These are phyloP conservation scores for Trypoxylon attenuatum DNA, from an alignment of 2,888 invertebrate genomes.

Conservation along the genomic window DNA sequence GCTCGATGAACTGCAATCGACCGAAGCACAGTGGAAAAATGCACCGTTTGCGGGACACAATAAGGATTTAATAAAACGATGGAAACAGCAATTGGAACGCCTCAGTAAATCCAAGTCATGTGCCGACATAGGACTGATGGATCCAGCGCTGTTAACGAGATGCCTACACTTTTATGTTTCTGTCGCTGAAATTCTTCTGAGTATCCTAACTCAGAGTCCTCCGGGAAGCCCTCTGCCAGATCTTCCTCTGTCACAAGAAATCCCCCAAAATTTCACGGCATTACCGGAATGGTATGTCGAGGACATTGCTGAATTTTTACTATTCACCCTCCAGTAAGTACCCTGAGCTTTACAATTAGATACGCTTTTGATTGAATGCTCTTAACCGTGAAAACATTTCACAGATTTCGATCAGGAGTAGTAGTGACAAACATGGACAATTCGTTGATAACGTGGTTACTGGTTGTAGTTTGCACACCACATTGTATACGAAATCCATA, in stretches of 20 bases:
- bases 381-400: slow-evolving; percentile 1
- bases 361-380: neutral
- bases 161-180: slow-evolving; percentile 92
- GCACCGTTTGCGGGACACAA: slow-evolving; percentile 86
- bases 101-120: slow-evolving; percentile 89
- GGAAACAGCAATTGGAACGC: slow-evolving; percentile 89
- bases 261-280: slow-evolving; percentile 88
- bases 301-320: slow-evolving; percentile 96
- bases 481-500: slow-evolving; percentile 97
- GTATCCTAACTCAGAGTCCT: slow-evolving; percentile 79
- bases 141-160: slow-evolving; percentile 87
- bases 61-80: slow-evolving; percentile 87
- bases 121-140: slow-evolving; percentile 92
- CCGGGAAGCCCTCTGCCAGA: slow-evolving; percentile 75
- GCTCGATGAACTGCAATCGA: slow-evolving; percentile 87
- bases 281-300: slow-evolving; percentile 98
- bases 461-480: slow-evolving; percentile 92
- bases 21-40: slow-evolving; percentile 89
- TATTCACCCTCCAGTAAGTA: slow-evolving; percentile 94
- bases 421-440: slow-evolving; percentile 87
- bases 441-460: slow-evolving; percentile 89
- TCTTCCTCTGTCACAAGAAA: slow-evolving; percentile 78
- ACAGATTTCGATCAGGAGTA: slow-evolving; percentile 84
- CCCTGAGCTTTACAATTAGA: slow-evolving; percentile 79
- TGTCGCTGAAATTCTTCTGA: slow-evolving; percentile 86